These are phyloP conservation scores for Carettochelys insculpta DNA, from an alignment of 2,113 vertebrate species.

Conservation along the genomic window DNA sequence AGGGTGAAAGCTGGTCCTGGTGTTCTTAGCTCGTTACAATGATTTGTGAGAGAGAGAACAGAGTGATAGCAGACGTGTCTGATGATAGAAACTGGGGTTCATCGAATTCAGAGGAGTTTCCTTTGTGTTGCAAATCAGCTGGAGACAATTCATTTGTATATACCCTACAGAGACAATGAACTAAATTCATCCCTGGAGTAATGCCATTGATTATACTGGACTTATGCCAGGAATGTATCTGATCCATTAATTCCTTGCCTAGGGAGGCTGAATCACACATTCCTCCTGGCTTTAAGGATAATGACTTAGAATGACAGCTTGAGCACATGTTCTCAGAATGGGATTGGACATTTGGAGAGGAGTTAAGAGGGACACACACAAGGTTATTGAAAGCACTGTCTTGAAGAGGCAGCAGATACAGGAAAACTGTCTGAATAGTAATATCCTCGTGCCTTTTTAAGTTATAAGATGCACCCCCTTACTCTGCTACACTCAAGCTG, in stretches of 20 bases:
- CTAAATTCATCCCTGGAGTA: neutral
- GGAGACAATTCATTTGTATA: neutral
- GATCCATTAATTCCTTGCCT: rapidly evolving
- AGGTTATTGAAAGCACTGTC: neutral
- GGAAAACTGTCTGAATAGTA: neutral
- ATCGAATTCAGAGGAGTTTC: neutral
- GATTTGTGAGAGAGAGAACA: neutral
- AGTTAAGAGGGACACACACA: rapidly evolving
- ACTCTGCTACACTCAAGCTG: neutral
- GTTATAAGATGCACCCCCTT: neutral
- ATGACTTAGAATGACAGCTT: rapidly evolving
- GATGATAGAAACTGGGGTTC: neutral
- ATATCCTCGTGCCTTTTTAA: neutral
- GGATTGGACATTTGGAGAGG: neutral
- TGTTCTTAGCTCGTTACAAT: too few relatives aligned
- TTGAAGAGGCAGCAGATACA: rapidly evolving
- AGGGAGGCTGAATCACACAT: rapidly evolving
- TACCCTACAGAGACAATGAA: rapidly evolving
- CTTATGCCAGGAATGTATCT: neutral
- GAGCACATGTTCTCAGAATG: neutral
- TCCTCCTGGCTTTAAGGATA: too few relatives aligned
- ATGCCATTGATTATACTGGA: neutral
- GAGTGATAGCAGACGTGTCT: neutral
- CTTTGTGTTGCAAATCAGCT: neutral
- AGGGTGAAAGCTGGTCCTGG: too few relatives aligned